These are phyloP conservation scores for Metalampra italica DNA, from an alignment of 2,888 invertebrate genomes.

Conservation along the genomic window DNA sequence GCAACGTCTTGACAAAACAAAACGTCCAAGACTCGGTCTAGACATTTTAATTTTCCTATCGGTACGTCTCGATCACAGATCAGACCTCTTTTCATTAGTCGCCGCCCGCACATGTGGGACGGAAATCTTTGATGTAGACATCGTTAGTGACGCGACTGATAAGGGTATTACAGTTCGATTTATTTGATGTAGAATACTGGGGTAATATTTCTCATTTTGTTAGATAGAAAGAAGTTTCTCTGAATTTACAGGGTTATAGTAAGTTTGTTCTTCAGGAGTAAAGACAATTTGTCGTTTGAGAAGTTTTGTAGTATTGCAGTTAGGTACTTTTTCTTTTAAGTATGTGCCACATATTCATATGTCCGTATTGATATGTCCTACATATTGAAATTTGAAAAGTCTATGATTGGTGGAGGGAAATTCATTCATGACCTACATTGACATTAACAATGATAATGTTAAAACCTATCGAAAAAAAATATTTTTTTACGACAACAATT, in stretches of 20 bases:
- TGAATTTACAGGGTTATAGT: no score
- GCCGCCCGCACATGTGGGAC: conserved; percentile 56
- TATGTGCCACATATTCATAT: no score
- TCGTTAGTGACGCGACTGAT: conserved; percentile 57
- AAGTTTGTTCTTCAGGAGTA: not conserved
- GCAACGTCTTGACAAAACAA: conserved; percentile 51
- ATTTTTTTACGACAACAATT: no score
- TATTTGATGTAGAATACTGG: conserved; percentile 22
- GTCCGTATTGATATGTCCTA: no score
- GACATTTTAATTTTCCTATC: conserved; percentile 78
- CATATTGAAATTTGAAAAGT: no score
- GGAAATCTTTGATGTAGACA: conserved; percentile 65
- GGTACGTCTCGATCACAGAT: conserved; percentile 54
- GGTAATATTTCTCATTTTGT: conserved; percentile 2
- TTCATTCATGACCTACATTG: no score
- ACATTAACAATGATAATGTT: no score
- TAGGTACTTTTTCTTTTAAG: no score
- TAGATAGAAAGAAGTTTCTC: not conserved
- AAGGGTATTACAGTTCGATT: conserved; percentile 49
- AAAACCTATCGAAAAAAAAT: no score
- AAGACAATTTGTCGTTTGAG: not conserved
- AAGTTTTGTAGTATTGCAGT: no score
- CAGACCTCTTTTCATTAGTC: conserved; percentile 66
- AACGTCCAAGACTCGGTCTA: conserved; percentile 59
- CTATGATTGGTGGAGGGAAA: no score